Percentiles rank a stretch among this genome's conserved stretches.
These are phyloP conservation scores for Cynoglossus semilaevis DNA, from an alignment of 2,113 vertebrate genomes.

Conservation along the genomic window DNA sequence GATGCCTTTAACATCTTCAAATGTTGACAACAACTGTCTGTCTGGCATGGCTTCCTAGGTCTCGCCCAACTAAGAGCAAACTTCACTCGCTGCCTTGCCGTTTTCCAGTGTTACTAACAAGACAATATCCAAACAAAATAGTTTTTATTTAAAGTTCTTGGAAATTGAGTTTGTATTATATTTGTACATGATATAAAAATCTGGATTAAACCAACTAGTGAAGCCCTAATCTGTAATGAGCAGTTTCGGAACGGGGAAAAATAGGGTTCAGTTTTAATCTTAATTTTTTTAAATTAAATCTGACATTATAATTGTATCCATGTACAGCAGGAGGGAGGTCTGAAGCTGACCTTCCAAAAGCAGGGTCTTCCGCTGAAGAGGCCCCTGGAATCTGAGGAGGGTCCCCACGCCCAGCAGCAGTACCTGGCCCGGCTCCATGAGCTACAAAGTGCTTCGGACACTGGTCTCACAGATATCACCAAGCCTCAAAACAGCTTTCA, in stretches of 20 bases:
- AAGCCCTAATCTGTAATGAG: too few species aligned
- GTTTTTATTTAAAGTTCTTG: not conserved
- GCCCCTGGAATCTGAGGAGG: slow-evolving; percentile 86
- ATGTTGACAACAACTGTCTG: slow-evolving; percentile 39
- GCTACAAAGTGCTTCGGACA: slow-evolving; percentile 90
- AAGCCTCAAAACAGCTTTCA: slow-evolving; percentile 80
- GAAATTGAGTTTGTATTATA: not conserved
- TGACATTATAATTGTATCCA: slow-evolving; percentile 16
- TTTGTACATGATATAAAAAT: too few species aligned
- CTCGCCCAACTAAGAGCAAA: slow-evolving; percentile 19
- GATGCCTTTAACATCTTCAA: slow-evolving; percentile 13
- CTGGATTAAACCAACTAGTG: too few species aligned
- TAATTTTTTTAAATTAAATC: not conserved
- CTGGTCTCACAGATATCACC: slow-evolving; percentile 85
- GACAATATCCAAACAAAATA: slow-evolving; percentile 10
- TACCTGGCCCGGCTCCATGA: slow-evolving; percentile 91
- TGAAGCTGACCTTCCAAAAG: slow-evolving; percentile 99
- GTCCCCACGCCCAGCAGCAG: slow-evolving; percentile 87
- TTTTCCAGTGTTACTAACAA: slow-evolving; percentile 49
- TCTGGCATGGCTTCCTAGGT: slow-evolving; percentile 50
- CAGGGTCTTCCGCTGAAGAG: slow-evolving; percentile 91
- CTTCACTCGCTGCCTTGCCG: slow-evolving; percentile 30
- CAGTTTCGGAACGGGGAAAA: too few species aligned
- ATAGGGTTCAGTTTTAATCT: not conserved
- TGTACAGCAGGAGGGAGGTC: slow-evolving; percentile 88